Evolutionary conservation across 2,113 vertebrate species (phyloP), one percentile per base, ranked within the genome.

Genomic region (Nerophis ophidion): DNA sequence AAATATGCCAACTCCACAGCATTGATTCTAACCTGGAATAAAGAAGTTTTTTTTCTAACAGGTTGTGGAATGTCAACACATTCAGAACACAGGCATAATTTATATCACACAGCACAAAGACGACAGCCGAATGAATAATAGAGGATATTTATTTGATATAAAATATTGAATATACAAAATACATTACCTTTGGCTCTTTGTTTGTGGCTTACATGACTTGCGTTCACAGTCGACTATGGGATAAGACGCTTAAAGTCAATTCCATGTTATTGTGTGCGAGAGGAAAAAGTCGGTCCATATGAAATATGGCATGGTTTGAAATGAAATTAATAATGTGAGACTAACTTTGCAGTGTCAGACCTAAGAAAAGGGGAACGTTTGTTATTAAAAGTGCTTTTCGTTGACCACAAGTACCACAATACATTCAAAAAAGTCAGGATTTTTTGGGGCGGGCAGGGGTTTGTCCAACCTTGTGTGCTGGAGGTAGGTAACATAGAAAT

Each of bases 151-250:
- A 88, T 88, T 87, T 84, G 65, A 79, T 84, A 84, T 81, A 84
- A 88, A 88, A 88, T 81, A 84, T 75, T 65, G 67, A 80, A 51
- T 74, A 81, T 84, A 75, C 70, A 84, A 86, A 88, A 86, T 82
- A 82, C 83, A 84, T 81, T 81, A 68, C 83, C 79, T 88, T 87
- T 88, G 86, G 83, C 82, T 85, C 76, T 75, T 75, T 61, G 67
- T 73, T 50, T 76, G 74, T 80, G 76, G 72, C 71, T 75, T 80
- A 80, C 47, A 79, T 63, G 59, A 84, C 56, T 61, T 63, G 72
- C 67, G 74, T 82, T 87, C 80, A 84, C 85, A 86, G 80, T 79
- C 51, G 63, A 76, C 65, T 63, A 77, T 45, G 57, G 72, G 66
- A 61, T 35, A 79, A 66, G 49, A 77, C 45, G 58, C 66, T 77